These are phyloP conservation scores for Pagetopsis macropterus DNA, from an alignment of 2,797 vertebrate genomes.

Conservation along the genomic window DNA sequence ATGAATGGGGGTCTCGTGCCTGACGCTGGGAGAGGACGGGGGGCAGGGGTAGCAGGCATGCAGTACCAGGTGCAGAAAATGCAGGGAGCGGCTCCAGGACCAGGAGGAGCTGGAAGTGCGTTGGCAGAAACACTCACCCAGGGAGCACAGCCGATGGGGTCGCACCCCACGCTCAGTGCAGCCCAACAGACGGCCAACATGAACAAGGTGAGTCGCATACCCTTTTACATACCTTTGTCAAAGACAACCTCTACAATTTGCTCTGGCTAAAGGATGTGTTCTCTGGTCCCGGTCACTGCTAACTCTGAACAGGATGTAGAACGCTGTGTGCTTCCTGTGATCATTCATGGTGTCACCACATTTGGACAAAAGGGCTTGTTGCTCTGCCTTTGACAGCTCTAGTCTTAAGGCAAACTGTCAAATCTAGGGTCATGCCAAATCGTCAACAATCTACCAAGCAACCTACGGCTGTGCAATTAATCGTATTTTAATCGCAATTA, in stretches of 20 bases:
- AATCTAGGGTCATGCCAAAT: too few relatives aligned
- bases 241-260: not conserved
- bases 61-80: conserved; percentile 88
- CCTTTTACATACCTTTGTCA: too few relatives aligned
- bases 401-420: not conserved
- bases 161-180: conserved; percentile 86
- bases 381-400: not conserved
- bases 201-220: conserved; percentile 88
- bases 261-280: not conserved
- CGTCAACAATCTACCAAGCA: not conserved
- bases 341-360: not conserved
- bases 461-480: too few relatives aligned
- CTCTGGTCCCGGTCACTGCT: not conserved
- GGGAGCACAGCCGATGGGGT: conserved; percentile 89
- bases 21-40: conserved; percentile 89
- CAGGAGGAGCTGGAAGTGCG: conserved; percentile 85
- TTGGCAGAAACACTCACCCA: conserved; percentile 95
- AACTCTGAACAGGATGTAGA: not conserved
- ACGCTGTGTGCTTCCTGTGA: not conserved
- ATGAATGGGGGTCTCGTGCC: conserved; percentile 95
- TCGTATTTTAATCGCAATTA: too few relatives aligned
- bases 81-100: conserved; percentile 82
- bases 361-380: not conserved
- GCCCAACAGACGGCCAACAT: conserved; percentile 91
- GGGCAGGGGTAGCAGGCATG: conserved; percentile 85